A percentile compares a stretch with the other conserved stretches of the same genome.
Conservation (phyloP, 2,113 vertebrate genomes). For the Nycticebus coucang region DNA sequence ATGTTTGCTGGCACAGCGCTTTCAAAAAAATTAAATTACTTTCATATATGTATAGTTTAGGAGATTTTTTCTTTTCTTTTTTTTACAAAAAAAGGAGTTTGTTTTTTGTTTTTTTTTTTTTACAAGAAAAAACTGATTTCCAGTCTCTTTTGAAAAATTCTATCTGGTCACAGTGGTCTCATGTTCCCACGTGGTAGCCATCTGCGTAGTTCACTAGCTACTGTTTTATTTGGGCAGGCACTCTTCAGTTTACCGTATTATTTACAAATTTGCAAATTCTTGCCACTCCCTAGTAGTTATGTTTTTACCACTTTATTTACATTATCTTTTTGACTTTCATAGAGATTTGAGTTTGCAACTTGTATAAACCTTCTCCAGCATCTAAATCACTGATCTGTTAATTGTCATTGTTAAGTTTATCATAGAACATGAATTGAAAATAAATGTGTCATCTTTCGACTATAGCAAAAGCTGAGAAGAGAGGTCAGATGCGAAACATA, state of each 20-base stretch:
- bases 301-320: slow-evolving; percentile 14
- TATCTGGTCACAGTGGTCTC: background rate
- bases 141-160: background rate
- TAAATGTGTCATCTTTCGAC: slow-evolving; percentile 5
- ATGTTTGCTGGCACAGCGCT: background rate
- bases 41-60: slow-evolving; percentile 24
- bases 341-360: background rate
- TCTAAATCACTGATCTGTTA: slow-evolving; percentile 15
- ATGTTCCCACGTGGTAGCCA: background rate
- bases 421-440: background rate
- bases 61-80: background rate
- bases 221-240: background rate
- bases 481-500: background rate
- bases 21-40: background rate
- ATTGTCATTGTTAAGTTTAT: slow-evolving; percentile 25
- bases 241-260: background rate
- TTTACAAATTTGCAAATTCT: background rate
- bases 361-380: background rate
- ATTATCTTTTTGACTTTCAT: background rate
- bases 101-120: background rate
- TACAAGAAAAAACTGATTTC: background rate
- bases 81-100: background rate
- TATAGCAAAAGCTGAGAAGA: slow-evolving; percentile 2
- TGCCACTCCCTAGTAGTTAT: background rate
- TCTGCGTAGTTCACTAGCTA: background rate